phyloP scores from a whole-genome alignment of 2,888 invertebrate species.

The Labia minor region DNA sequence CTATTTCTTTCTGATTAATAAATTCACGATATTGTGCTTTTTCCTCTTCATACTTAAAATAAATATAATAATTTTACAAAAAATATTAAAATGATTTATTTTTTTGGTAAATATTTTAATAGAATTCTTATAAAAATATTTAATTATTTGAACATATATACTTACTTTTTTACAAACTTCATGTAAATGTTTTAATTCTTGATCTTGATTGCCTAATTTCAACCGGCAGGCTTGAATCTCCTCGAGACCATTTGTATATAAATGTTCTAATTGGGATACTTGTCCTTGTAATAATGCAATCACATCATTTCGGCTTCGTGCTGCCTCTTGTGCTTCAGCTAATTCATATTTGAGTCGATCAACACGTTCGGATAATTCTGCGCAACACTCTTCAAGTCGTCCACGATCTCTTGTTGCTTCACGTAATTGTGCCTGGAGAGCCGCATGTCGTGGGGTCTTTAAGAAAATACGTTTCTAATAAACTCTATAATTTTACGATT shows the following conservation, averaged over 20 bases:
- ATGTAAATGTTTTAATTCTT: slow-evolving; percentile 31
- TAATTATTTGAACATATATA: too few species aligned
- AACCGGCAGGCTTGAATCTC: slow-evolving; percentile 29
- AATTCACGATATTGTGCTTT: slow-evolving; percentile 25
- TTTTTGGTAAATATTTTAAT: too few species aligned
- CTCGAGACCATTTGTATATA: slow-evolving; percentile 30
- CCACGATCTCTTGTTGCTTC: slow-evolving; percentile 30
- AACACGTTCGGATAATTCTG: slow-evolving; percentile 29
- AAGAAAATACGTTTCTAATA: too few species aligned
- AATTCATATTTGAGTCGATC: slow-evolving; percentile 31
- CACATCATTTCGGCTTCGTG: slow-evolving; percentile 29
- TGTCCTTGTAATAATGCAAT: slow-evolving; percentile 29
- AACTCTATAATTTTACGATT: too few species aligned
- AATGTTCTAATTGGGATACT: slow-evolving; percentile 27
- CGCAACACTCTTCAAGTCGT: slow-evolving; percentile 29
- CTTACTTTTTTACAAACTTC: slow-evolving; percentile 30
- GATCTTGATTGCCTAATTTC: slow-evolving; percentile 29
- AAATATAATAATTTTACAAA: too few species aligned
- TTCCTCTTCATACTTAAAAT: slow-evolving; percentile 24
- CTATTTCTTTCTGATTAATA: slow-evolving; percentile 24
- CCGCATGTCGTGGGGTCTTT: not conserved
- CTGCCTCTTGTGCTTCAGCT: slow-evolving; percentile 29
- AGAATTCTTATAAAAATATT: too few species aligned
- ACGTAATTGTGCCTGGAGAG: slow-evolving; percentile 27
- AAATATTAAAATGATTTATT: too few species aligned